Base-by-base conservation (phyloP, 2,113 vertebrate species). In the Blennius ocellaris region DNA sequence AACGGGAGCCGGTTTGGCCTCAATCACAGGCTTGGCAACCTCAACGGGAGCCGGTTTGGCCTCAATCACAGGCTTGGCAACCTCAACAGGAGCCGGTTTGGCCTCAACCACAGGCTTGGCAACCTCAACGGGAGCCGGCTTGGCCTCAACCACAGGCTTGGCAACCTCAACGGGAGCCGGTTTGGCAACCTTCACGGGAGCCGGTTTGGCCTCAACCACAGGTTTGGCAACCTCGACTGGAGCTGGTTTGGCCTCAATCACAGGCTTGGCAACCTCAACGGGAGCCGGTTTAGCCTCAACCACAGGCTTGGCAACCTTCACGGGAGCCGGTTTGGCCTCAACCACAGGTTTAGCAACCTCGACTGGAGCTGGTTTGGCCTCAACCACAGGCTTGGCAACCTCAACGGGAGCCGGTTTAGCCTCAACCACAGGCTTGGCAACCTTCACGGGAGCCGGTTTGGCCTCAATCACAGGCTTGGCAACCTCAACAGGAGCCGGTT, bases 201-300 rank as follows among this genome's bases (percentile, higher is more conserved):
- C 67, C 10, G 44, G 5, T 17, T 76, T 71, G 0, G 58, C 36
- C 12, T 67, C 17, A 45, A 3, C 21, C 4, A 1, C 38, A 6
- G 73, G 57, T 10, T 69, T 55, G 6, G 39, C 21, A 37, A 10
- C 50, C 38, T 72, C 7, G 10, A 69, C 52, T 0, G 57, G 44
- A 15, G 30, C 56, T 64, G 59, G 21, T 72, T 75, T 79, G 37
- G 60, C 38, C 58, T 72, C 65, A 14, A 59, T 8, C 40, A 61
- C 21, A 30, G 82, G 61, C 8, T 81, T 68, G 11, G 37, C 9
- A 12, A 5, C 40, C 15, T 68, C 16, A 5, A 39, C 62, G 9
- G 60, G 30, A 11, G 47, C 47, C 5, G 53, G 3, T 39, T 78
- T 82, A 1, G 30, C 61, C 15, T 63, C 38, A 0, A 7, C 37